Base-by-base conservation (phyloP, 2,888 invertebrate genomes). In the Platycnemis pennipes region DNA sequence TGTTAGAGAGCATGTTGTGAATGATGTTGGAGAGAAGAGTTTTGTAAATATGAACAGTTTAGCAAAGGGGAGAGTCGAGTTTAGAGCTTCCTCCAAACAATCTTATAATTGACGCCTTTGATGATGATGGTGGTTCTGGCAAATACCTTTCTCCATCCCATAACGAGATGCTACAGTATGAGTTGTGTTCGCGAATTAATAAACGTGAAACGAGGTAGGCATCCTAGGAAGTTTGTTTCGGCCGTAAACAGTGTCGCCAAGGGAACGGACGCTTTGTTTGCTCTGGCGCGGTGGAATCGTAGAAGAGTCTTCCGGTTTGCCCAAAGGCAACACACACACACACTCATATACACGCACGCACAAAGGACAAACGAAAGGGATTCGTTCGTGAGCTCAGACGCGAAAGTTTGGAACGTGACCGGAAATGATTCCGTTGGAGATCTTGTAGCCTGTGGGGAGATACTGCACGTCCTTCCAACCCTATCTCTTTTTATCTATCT, bases 401-500 rank as follows among this genome's bases (percentile, higher is more conserved):
- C 77, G 77, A 77, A 37, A 77, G 77, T 77, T 77, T 37, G 37
- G 77, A 77, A 26, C 77, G 77, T 77, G 77, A 77, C 77, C 77
- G 77, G 77, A 77, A 77, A 77, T 77, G 77, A 11, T 77, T 37
- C 37, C 77, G 31, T 37, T 16, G 37, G 31, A 77, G 37, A 13
- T 4, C 69, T 31, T 31, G 8, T 5, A 63, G 37, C 31, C 8
- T 77, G 63, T 3, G 26, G 26, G 8, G 1, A 63, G 63, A 63
- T 77, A 31, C 5, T 3, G 31, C 63, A 2, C 63, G 26, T 5
- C 2, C 8, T 26, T 22, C 26, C 26, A 2, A 63, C 26, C 22
- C 11, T 77, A 1, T 77, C 37, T 13, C 69, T 31, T n/a, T n/a
- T n/a, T n/a, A n/a, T n/a, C n/a, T n/a, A n/a, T 77, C n/a, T 2